Conservation (phyloP, 30 jellyfish, hydroid and myxozoan species). For the Aurelia sp. region DNA sequence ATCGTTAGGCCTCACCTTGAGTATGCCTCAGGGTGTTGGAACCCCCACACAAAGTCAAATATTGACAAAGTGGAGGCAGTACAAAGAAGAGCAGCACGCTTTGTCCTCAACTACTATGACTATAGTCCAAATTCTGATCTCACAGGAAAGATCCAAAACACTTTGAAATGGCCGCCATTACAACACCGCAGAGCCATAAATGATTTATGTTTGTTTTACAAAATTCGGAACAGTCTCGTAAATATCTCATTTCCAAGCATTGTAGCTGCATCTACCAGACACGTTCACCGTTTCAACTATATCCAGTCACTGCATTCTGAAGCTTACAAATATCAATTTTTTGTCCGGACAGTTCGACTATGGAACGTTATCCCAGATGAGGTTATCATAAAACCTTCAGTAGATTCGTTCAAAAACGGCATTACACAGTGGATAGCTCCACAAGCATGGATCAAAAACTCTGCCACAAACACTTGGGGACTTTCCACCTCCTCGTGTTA, state of each 20-base stretch:
- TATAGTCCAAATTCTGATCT: constrained; percentile 56
- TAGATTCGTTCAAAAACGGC: neutral
- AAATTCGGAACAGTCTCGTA: constrained; percentile 46
- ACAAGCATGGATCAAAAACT: no score
- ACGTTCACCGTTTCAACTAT: constrained; percentile 29
- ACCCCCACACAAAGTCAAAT: constrained; percentile 47
- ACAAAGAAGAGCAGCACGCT: constrained; percentile 62
- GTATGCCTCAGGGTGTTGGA: constrained; percentile 63
- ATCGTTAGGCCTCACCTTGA: neutral
- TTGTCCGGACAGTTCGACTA: constrained; percentile 31
- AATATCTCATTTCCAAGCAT: constrained; percentile 52
- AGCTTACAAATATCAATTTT: constrained; percentile 42
- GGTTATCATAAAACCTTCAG: no score
- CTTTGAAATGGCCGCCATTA: constrained; percentile 48
- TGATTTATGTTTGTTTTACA: constrained; percentile 34
- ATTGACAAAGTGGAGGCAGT: constrained; percentile 55
- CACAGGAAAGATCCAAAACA: constrained; percentile 55
- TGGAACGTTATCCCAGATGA: neutral
- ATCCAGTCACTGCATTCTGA: constrained; percentile 40
- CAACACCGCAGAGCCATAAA: constrained; percentile 54
- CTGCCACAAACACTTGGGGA: no score
- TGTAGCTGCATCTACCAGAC: constrained; percentile 43
- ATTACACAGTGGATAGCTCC: neutral
- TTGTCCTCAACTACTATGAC: constrained; percentile 52
- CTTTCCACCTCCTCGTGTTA: no score